Base-by-base conservation (phyloP, 1,140 invertebrate genomes). In the Leptoteleia sp. region DNA sequence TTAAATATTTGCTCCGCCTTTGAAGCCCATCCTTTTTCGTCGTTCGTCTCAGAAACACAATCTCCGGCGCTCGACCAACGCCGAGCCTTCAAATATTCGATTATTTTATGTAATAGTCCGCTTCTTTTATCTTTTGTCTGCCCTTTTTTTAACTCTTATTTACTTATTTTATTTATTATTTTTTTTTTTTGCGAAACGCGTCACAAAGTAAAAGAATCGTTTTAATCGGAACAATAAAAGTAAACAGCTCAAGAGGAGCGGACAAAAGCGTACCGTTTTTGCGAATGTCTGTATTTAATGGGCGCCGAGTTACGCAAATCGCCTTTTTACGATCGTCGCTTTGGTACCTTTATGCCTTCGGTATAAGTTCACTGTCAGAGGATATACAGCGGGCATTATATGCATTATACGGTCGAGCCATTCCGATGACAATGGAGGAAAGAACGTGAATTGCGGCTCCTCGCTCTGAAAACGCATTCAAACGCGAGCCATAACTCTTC, bases 241-340 rank as follows among this genome's bases (percentile, higher is more conserved):
- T 48, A 65, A 57, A 65, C 43, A 59, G 50, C 40, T 75, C 43
- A 5, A 50, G 16, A 16, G 3, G 15, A 40, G 22, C 13, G 25
- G 15, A 43, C 40, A 25, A 55, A 22, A 52, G 19, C 12, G 9
- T 40, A 1, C 7, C 37, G 31, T 40, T 47, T 45, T 57, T 31
- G 40, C 12, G 37, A 33, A 40, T 15, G 59, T 40, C 37, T 45
- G 57, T 48, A 65, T 15, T 65, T 67, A 67, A 67, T 27, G 40
- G 15, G n/a, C 29, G 40, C 40, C 40, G 40, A 48, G 72, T 59
- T 57, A 71, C 42, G 73, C 73, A 71, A 77, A 77, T 65, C 57
- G 73, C 9, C 65, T 57, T 77, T 77, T 77, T 71, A 77, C 31
- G 65, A 71, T 77, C 57, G 42, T 15, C 57, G 42, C 17, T 77